Percentiles rank a stretch among this genome's conserved stretches.
Evolutionary conservation across 1,140 invertebrate species (phyloP).

Genomic region (Eufriesea mexicana): DNA sequence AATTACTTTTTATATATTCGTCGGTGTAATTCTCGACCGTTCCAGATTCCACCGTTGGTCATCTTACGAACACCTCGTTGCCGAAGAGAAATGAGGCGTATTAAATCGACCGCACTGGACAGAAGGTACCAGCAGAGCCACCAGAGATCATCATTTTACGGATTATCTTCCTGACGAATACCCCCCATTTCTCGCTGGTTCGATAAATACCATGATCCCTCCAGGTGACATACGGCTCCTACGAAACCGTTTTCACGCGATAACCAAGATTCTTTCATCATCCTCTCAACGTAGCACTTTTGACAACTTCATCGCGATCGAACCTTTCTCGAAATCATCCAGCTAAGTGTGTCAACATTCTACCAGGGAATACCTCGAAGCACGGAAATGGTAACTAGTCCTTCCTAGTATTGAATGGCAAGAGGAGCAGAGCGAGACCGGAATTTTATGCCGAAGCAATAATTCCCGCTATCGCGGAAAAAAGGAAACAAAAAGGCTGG

Average conservation of each 20-base stretch:
- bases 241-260: slow-evolving; percentile 4
- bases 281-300: background rate
- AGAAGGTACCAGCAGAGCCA: slow-evolving; percentile 70
- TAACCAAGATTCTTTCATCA: slow-evolving; percentile 10
- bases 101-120: slow-evolving; percentile 70
- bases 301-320: background rate
- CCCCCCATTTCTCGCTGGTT: slow-evolving; percentile 53
- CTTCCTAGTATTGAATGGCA: too few species aligned
- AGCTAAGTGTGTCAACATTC: background rate
- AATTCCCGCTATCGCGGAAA: slow-evolving; percentile 42
- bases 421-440: slow-evolving; percentile 10
- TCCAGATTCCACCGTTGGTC: slow-evolving; percentile 37
- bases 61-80: slow-evolving; percentile 61
- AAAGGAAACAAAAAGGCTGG: slow-evolving; percentile 61
- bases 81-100: slow-evolving; percentile 67
- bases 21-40: background rate
- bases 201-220: slow-evolving; percentile 45
- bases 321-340: background rate
- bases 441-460: slow-evolving; percentile 40
- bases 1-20: background rate
- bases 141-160: slow-evolving; percentile 65
- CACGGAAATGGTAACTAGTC: background rate
- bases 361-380: background rate
- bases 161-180: slow-evolving; percentile 71
- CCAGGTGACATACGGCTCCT: slow-evolving; percentile 44